These are phyloP conservation scores for Vidua chalybeata DNA, from an alignment of 2,113 vertebrate genomes.

Conservation along the genomic window DNA sequence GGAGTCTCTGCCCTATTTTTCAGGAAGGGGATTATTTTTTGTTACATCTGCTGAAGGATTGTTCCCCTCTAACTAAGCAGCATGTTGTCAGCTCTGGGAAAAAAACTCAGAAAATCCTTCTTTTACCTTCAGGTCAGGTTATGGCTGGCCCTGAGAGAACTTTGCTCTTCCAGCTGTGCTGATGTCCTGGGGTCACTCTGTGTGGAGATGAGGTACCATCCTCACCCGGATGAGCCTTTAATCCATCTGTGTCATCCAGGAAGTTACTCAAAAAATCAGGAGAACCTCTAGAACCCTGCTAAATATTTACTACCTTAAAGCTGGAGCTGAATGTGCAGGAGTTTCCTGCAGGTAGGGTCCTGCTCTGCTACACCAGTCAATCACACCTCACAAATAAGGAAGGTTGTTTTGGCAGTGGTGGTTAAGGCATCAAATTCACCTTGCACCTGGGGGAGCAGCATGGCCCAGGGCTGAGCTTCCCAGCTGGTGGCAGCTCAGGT, in stretches of 20 bases:
- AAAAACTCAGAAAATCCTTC: not conserved
- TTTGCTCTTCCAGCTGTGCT: not conserved
- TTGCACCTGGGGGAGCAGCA: not conserved
- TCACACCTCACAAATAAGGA: not conserved
- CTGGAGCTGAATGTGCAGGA: not conserved
- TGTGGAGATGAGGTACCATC: not conserved
- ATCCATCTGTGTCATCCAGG: not conserved
- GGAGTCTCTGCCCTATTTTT: not conserved
- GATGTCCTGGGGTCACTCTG: not conserved
- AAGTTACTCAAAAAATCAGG: not conserved
- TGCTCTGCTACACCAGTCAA: not conserved
- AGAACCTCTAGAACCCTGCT: not conserved
- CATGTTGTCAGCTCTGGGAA: fast-evolving
- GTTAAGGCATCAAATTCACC: not conserved
- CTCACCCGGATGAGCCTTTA: not conserved
- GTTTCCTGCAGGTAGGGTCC: not conserved
- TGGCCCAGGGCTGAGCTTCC: not conserved
- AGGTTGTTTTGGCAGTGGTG: not conserved
- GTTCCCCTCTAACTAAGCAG: not conserved
- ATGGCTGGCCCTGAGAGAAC: not conserved
- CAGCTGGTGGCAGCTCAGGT: not conserved
- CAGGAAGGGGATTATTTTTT: not conserved
- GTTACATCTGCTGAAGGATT: not conserved
- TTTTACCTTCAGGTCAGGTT: not conserved
- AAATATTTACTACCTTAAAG: not conserved